Conservation (phyloP, 1,140 invertebrate species). For the Cheumatopsyche charites region DNA sequence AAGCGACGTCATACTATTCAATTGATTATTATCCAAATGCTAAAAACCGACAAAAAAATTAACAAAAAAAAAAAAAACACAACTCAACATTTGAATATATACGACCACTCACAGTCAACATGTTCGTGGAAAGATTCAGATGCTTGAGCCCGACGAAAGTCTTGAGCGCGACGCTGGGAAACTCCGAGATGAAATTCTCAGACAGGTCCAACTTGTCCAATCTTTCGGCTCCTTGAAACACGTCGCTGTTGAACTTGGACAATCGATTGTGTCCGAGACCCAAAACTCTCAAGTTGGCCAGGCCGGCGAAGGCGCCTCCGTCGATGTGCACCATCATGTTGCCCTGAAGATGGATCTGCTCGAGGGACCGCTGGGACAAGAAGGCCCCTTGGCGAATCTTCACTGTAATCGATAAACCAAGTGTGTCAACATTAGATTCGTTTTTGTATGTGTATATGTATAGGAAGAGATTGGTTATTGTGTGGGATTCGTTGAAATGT, state of each 20-base stretch:
- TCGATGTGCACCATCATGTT: constrained; percentile 79
- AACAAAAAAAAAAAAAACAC: constrained; percentile 35
- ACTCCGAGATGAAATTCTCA: constrained; percentile 81
- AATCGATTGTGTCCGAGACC: constrained; percentile 78
- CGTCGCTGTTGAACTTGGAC: constrained; percentile 78
- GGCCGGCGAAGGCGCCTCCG: constrained; percentile 71
- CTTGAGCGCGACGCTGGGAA: constrained; percentile 78
- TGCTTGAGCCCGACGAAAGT: constrained; percentile 70
- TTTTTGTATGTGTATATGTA: no score
- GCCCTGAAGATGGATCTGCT: constrained; percentile 75
- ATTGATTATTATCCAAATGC: constrained; percentile 70
- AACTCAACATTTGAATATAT: neutral
- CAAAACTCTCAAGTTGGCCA: constrained; percentile 70
- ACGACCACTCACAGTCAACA: constrained; percentile 70
- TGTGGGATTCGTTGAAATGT: neutral
- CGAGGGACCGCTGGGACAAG: constrained; percentile 67
- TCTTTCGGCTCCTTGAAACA: constrained; percentile 76
- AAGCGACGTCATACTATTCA: constrained; percentile 68
- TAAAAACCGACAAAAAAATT: constrained; percentile 51
- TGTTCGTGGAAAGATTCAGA: constrained; percentile 82
- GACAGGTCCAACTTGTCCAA: constrained; percentile 81
- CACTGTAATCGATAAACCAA: constrained; percentile 59
- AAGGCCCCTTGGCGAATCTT: constrained; percentile 70
- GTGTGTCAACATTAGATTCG: no score
- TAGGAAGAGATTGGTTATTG: no score